phyloP scores from a whole-genome alignment of 2,113 vertebrate species.

The Zosterops borbonicus region DNA sequence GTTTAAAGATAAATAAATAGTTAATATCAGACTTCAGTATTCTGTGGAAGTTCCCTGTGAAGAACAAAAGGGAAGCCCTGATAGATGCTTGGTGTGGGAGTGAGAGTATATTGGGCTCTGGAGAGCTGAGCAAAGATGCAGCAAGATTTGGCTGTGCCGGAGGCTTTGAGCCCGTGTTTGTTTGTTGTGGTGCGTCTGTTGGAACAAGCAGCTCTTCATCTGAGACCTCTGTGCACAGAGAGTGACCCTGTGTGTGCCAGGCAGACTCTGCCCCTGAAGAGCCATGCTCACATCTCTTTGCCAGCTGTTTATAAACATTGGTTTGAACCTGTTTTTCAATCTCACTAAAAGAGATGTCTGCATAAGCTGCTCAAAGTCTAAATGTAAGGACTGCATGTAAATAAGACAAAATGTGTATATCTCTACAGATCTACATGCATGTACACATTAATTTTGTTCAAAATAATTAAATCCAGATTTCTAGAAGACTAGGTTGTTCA shows the following conservation, averaged over 20 bases:
- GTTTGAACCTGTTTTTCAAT: not conserved
- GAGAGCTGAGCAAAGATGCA: slow-evolving; percentile 8
- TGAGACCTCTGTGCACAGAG: not conserved
- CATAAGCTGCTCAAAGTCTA: not conserved
- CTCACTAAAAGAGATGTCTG: not conserved
- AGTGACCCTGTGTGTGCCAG: slow-evolving; percentile 4
- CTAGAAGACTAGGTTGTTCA: not conserved
- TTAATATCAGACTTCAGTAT: not conserved
- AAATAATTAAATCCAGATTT: not conserved
- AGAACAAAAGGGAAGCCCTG: not conserved
- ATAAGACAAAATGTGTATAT: not conserved
- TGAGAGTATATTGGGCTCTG: not conserved
- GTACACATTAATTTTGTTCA: not conserved
- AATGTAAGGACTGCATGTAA: not conserved
- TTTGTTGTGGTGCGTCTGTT: slow-evolving; percentile 22
- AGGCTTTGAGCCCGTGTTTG: slow-evolving; percentile 1
- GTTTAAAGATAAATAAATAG: not conserved
- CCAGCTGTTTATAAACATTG: not conserved
- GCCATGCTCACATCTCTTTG: not conserved
- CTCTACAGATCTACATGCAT: not conserved
- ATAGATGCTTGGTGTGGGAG: not conserved
- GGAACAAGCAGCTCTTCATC: slow-evolving; percentile 1
- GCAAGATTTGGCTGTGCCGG: not conserved
- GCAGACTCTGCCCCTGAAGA: not conserved
- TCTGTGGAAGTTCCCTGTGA: not conserved